phyloP scores from a whole-genome alignment of 2,113 vertebrate genomes.

The Engystomops pustulosus region DNA sequence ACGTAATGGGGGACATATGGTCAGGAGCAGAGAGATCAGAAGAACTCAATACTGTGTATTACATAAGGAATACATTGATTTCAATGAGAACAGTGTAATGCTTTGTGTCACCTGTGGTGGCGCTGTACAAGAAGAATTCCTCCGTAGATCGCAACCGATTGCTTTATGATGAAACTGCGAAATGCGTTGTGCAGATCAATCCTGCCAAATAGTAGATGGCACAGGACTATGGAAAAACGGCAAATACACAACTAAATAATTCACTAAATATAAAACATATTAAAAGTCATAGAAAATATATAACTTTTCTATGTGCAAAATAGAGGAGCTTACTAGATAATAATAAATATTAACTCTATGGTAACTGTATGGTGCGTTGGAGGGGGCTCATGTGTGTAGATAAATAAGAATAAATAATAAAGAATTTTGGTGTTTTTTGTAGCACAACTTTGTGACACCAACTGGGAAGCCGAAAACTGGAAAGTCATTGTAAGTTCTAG shows the following conservation, averaged over 20 bases:
- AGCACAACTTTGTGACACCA: neutral
- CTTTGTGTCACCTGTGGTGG: too few species aligned
- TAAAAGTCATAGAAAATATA: neutral
- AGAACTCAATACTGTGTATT: neutral
- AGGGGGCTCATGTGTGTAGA: too few species aligned
- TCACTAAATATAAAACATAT: neutral
- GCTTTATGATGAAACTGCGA: neutral
- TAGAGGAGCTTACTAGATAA: too few species aligned
- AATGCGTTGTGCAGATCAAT: too few species aligned
- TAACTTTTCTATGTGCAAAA: too few species aligned
- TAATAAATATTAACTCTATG: too few species aligned
- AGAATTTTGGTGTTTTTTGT: too few species aligned
- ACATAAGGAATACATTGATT: neutral
- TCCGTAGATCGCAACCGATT: neutral
- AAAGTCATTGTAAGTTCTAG: conserved; percentile 15
- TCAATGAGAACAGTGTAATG: neutral
- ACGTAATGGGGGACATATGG: too few species aligned
- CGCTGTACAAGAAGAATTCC: neutral
- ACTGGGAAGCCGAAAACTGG: neutral
- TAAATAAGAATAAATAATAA: too few species aligned
- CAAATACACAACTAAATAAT: neutral
- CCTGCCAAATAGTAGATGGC: too few species aligned
- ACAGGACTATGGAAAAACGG: neutral
- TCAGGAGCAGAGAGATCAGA: too few species aligned
- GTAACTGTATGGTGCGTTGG: too few species aligned